phyloP scores from a whole-genome alignment of 2,888 invertebrate species.

The Heliconius sara region DNA sequence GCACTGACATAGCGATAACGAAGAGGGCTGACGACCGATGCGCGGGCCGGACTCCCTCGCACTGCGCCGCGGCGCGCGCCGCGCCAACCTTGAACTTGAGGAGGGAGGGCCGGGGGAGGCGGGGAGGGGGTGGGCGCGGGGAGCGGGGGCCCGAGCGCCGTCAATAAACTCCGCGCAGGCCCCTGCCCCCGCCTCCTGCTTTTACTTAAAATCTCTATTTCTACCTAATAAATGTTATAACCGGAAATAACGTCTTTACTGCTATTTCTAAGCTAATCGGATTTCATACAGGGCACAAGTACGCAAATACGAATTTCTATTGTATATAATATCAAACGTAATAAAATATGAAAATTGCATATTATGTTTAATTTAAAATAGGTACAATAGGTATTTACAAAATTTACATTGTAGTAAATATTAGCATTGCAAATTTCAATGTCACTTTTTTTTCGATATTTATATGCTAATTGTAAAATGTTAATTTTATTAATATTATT shows the following conservation, averaged over 20 bases:
- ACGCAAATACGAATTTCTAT: background rate
- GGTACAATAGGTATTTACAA: background rate
- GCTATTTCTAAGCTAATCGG: background rate
- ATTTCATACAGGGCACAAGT: background rate
- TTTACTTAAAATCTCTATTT: constrained; percentile 55
- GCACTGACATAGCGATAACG: constrained; percentile 74
- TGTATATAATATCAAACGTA: background rate
- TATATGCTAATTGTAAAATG: background rate
- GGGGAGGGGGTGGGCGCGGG: constrained; percentile 72
- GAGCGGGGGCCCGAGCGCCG: constrained; percentile 69
- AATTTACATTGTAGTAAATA: background rate
- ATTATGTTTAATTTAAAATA: background rate
- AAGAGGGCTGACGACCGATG: constrained; percentile 83
- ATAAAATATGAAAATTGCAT: background rate
- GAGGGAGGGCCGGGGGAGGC: constrained; percentile 70
- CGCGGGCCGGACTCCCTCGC: constrained; percentile 84
- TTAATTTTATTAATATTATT: background rate
- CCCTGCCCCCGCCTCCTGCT: constrained; percentile 69
- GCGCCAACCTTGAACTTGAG: constrained; percentile 86
- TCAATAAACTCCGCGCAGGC: constrained; percentile 82
- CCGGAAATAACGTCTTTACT: background rate
- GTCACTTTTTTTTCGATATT: background rate
- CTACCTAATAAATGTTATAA: constrained; percentile 48
- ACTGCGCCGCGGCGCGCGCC: constrained; percentile 84
- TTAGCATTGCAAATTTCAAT: background rate